Evolutionary conservation across 2,113 vertebrate species (phyloP).

Genomic region (Sylvilagus bachmani): DNA sequence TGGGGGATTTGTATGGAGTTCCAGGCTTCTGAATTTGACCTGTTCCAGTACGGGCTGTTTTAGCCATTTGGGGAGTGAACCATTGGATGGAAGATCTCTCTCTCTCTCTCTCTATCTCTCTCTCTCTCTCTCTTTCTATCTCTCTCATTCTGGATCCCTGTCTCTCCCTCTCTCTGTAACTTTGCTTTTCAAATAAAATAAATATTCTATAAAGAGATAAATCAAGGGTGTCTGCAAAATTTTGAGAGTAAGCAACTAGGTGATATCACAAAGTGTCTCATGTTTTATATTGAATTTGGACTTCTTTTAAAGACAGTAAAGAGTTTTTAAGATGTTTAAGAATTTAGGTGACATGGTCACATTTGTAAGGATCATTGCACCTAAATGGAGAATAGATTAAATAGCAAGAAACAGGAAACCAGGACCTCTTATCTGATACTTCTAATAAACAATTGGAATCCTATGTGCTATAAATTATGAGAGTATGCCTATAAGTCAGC

Average conservation of each 20-base stretch:
- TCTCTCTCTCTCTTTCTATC: no score
- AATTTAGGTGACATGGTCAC: background rate
- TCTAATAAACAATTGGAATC: background rate
- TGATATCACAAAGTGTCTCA: background rate
- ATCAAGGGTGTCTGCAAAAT: background rate
- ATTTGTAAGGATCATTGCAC: background rate
- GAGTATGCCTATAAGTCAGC: background rate
- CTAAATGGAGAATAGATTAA: background rate
- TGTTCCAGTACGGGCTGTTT: no score
- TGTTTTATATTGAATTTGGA: background rate
- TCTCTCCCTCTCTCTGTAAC: no score
- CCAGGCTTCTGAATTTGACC: no score
- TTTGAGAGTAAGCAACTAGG: background rate
- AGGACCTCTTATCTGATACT: background rate
- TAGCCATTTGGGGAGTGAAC: no score
- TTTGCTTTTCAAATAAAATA: no score
- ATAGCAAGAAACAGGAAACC: background rate
- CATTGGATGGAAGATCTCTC: no score
- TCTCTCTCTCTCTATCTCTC: no score
- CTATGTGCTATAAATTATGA: background rate
- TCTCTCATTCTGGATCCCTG: no score
- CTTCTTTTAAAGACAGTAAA: background rate
- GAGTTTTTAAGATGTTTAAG: background rate
- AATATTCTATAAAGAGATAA: background rate
- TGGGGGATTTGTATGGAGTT: no score